Base-by-base conservation (phyloP, 2,888 invertebrate species). In the Subacronicta megacephala region DNA sequence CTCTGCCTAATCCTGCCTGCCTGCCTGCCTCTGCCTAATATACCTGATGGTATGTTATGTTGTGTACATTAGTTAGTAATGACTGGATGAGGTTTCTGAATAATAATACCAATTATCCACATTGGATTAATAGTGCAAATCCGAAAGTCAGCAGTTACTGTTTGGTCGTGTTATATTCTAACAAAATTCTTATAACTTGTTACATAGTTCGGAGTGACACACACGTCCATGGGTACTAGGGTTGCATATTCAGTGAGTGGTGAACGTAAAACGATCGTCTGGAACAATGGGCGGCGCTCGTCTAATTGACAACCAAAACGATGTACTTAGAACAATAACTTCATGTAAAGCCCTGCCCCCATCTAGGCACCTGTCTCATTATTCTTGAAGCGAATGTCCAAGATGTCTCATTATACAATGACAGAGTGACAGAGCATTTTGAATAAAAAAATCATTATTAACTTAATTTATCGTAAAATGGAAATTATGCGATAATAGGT, bases 301-400 rank as follows among this genome's bases (percentile, higher is more conserved):
- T 38, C 38, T 72, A 72, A 65, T 71, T 71, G 66, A 71, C 67
- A 66, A 53, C 42, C 52, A n/a, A 26, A 26, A 10, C 26, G 3
- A 26, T 26, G 26, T 26, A 23, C 23, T 7, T 23, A 26, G 26
- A 29, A 65, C 59, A 53, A 63, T 18, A 37, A 40, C 43, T 72
- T 41, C 53, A 66, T 50, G 49, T 46, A 46, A 65, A 72, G 42
- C 20, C 31, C 31, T 45, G 33, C 29, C 71, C 26, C 50, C 31
- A 29, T 7, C 60, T n/a, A n/a, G n/a, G n/a, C n/a, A n/a, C n/a
- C n/a, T 59, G 72, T 54, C 66, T 72, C 45, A 53, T 72, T 72
- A 67, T 59, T 43, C 42, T 37, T 49, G 40, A 63, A 6, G n/a
- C n/a, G n/a, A 49, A 43, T 0, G 26, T 26, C 26, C 56, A 26